Base-by-base conservation (phyloP, 2,888 invertebrate species). In the Lapara coniferarum region DNA sequence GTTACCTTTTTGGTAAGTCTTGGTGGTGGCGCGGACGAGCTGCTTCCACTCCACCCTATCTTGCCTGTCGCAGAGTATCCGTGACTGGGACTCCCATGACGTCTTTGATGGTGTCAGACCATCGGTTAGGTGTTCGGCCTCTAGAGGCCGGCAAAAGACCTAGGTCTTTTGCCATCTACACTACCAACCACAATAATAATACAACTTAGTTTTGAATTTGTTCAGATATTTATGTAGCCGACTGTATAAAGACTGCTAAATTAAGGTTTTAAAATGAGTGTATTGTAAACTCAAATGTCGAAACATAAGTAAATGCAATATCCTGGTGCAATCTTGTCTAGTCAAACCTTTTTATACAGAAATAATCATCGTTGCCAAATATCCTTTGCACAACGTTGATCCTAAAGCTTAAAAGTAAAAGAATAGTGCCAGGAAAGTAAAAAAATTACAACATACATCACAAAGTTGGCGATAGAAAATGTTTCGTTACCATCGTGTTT, bases 401-500 rank as follows among this genome's bases (percentile, higher is more conserved):
- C 16, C 55, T 10, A 10, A 10, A n/a, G 19, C 10, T 16, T 12
- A 12, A 12, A n/a, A 53, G 4, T 16, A 30, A 37, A 13, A 37
- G 5, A 57, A 14, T 14, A 14, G 7, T 13, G 13, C 6, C 37
- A 14, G 13, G 0, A 63, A 49, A 8, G 5, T 12, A 63, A 4
- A 49, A 49, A 10, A 2, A 19, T 10, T 19, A 19, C 19, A 49
- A 6, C 6, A 63, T 49, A 59, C 46, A 19, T 63, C 16, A 12
- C 63, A 19, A 12, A 4, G 63, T 12, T 49, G 49, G 46, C 63
- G 46, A 19, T 6, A 37, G 16, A 55, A 55, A 55, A 57, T n/a
- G 46, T 63, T 46, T 63, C 49, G 49, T 63, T 63, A 16, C 19
- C 46, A 63, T 49, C 63, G 14, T 49, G 49, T 49, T 59, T 63